Conservation (phyloP, 2,113 vertebrate species). For the Pelvicachromis taeniatus region DNA sequence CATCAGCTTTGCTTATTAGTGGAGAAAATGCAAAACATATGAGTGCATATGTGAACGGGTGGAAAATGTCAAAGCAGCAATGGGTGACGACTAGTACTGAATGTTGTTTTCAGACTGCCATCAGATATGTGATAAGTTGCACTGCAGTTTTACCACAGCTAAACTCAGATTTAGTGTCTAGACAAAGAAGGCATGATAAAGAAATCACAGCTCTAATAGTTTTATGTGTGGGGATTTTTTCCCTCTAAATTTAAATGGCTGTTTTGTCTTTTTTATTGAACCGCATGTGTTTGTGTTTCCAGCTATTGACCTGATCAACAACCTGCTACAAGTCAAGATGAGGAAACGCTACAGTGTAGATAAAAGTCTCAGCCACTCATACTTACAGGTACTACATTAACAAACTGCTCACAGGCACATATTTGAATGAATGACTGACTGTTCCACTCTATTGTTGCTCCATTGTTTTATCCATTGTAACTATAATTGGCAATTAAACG, state of each 20-base stretch:
- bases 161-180: neutral
- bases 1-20: neutral
- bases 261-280: neutral
- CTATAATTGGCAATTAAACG: neutral
- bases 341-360: slow-evolving; percentile 93
- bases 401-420: neutral
- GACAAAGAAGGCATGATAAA: neutral
- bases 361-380: slow-evolving; percentile 88
- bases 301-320: slow-evolving; percentile 93
- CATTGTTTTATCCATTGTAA: neutral
- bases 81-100: too few species aligned
- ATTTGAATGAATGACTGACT: neutral
- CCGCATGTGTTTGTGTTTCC: neutral
- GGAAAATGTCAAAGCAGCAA: neutral
- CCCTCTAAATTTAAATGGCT: neutral
- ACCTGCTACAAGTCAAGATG: slow-evolving; percentile 92
- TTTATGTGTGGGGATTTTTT: neutral
- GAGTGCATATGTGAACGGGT: neutral
- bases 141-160: neutral
- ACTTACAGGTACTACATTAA: slow-evolving; percentile 79
- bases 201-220: neutral
- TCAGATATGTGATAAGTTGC: neutral
- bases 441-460: neutral
- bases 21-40: neutral
- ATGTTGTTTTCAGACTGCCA: neutral